Conservation (phyloP, 2,797 vertebrate genomes). For the Hydrocynus forskahlii region DNA sequence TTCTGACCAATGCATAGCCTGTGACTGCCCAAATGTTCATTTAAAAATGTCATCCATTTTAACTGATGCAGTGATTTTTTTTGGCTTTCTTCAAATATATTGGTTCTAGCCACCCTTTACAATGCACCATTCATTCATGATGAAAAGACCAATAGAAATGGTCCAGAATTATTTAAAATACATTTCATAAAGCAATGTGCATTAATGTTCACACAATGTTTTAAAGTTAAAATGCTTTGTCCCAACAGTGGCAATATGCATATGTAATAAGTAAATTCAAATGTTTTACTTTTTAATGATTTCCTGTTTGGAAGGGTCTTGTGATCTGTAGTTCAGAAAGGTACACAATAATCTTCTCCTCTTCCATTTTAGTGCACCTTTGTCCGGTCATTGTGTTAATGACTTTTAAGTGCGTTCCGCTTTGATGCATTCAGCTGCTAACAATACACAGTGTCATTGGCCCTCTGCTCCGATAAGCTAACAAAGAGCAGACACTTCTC, state of each 20-base stretch:
- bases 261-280: no score
- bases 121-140: neutral
- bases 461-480: slow-evolving; percentile 71
- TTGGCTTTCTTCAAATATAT: neutral
- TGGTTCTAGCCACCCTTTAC: neutral
- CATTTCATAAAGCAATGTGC: neutral
- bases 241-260: no score
- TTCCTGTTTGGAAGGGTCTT: neutral
- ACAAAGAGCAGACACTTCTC: slow-evolving; percentile 69
- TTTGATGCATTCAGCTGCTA: slow-evolving; percentile 74
- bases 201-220: neutral
- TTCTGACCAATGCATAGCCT: neutral
- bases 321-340: neutral
- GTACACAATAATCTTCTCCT: neutral
- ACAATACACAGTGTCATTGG: slow-evolving; percentile 72
- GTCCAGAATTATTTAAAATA: neutral
- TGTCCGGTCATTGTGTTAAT: slow-evolving; percentile 61
- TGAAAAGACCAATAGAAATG: neutral
- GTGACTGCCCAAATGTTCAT: neutral
- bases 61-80: neutral
- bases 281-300: neutral
- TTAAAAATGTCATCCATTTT: neutral
- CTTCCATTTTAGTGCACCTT: slow-evolving; percentile 32
- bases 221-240: neutral
- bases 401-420: slow-evolving; percentile 64